Percentiles rank a stretch among this genome's conserved stretches.
These are phyloP conservation scores for Acanthochromis polyacanthus DNA, from an alignment of 2,113 vertebrate species.

Conservation along the genomic window DNA sequence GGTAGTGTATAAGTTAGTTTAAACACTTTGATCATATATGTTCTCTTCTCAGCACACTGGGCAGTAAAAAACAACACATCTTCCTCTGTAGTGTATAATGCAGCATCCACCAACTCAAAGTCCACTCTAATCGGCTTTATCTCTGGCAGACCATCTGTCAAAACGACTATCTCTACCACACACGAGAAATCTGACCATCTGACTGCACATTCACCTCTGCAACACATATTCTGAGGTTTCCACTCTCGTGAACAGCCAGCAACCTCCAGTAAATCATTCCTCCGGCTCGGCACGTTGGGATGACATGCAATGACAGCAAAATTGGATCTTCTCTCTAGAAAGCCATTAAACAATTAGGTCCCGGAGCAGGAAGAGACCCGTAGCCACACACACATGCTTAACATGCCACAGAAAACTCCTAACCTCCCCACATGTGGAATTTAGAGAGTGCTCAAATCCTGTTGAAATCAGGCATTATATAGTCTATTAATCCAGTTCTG, in stretches of 20 bases:
- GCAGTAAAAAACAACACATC: no score
- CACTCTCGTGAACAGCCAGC: neutral
- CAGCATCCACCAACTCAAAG: no score
- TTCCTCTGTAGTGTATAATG: no score
- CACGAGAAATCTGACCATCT: neutral
- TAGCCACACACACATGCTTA: neutral
- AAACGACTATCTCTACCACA: neutral
- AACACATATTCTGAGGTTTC: conserved; percentile 8
- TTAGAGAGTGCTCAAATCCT: neutral
- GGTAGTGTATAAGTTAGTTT: no score
- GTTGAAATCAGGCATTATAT: neutral
- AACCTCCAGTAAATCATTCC: conserved; percentile 6
- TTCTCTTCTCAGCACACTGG: no score
- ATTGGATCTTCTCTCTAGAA: conserved; percentile 4
- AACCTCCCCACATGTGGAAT: neutral
- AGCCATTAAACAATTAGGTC: conserved; percentile 4
- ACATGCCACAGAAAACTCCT: neutral
- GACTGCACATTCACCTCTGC: neutral
- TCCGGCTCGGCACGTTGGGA: neutral
- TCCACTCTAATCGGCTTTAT: neutral
- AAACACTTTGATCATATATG: no score
- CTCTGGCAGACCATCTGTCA: neutral
- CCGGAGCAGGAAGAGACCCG: neutral
- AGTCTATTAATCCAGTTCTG: conserved; percentile 1
- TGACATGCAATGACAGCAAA: conserved; percentile 27